Evolutionary conservation across 2,113 vertebrate species (phyloP).

Genomic region (Saguinus imperator): DNA sequence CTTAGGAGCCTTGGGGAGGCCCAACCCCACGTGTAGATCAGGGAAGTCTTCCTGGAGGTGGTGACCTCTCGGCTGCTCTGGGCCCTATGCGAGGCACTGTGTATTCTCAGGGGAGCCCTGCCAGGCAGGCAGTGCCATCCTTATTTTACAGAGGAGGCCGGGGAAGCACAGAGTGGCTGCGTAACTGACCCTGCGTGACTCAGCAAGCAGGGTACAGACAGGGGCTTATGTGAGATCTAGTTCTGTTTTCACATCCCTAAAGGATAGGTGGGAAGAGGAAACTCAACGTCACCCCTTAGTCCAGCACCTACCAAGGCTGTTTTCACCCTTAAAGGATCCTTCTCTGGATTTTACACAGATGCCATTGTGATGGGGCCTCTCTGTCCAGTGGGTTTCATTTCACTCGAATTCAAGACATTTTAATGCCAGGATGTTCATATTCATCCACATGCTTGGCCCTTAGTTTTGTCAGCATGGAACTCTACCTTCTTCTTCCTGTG

Average conservation of each 20-base stretch:
- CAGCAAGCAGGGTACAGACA: background rate
- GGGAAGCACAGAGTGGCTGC: background rate
- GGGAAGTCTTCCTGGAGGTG: background rate
- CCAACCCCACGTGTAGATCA: fast-evolving
- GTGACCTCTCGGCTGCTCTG: background rate
- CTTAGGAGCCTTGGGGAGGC: background rate
- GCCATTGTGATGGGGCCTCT: fast-evolving
- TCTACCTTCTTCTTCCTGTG: background rate
- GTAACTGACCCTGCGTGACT: background rate
- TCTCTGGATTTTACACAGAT: fast-evolving
- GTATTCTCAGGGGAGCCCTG: background rate
- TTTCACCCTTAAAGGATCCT: background rate
- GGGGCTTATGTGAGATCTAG: background rate
- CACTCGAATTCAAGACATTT: background rate
- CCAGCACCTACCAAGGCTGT: fast-evolving
- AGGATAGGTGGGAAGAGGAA: background rate
- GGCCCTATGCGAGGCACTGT: fast-evolving
- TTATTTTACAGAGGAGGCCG: background rate
- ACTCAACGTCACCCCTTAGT: too few relatives aligned
- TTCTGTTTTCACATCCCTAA: background rate
- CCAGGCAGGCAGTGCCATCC: fast-evolving
- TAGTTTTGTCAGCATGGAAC: background rate
- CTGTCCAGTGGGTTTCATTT: too few relatives aligned
- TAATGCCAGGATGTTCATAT: fast-evolving
- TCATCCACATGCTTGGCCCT: too few relatives aligned